Evolutionary conservation across 2,888 invertebrate species (phyloP).

Genomic region (Nycteola revayana): DNA sequence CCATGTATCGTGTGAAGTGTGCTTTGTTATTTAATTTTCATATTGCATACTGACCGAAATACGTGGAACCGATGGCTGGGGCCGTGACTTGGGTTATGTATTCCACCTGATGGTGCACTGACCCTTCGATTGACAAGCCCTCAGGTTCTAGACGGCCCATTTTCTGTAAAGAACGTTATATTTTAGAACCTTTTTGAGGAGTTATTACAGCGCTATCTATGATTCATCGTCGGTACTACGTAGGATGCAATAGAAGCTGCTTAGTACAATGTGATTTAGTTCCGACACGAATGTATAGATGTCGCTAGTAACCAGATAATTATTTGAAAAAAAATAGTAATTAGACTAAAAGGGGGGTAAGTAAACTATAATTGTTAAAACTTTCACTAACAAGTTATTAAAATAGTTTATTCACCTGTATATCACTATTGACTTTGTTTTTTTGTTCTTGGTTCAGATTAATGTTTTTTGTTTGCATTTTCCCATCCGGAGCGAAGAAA

Average conservation of each 20-base stretch:
- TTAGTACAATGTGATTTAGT: conserved; percentile 4
- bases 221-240: conserved; percentile 4
- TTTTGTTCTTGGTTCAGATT: conserved; percentile 79
- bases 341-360: conserved; percentile 9
- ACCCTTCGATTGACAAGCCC: conserved; percentile 51
- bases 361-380: conserved; percentile 17
- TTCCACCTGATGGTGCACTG: conserved; percentile 53
- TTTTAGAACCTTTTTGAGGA: conserved; percentile 5
- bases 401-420: conserved; percentile 44
- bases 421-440: conserved; percentile 58
- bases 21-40: conserved; percentile 46
- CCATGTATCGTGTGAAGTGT: conserved; percentile 27
- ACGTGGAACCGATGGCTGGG: conserved; percentile 62
- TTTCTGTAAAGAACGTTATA: conserved; percentile 56
- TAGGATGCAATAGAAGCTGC: neutral
- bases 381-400: conserved; percentile 13
- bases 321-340: conserved; percentile 1
- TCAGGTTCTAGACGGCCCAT: conserved; percentile 68
- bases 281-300: conserved; percentile 13
- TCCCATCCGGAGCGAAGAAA: conserved; percentile 44
- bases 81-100: conserved; percentile 65
- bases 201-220: conserved; percentile 48
- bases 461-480: conserved; percentile 85
- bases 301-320: conserved; percentile 11
- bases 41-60: conserved; percentile 73